Conservation (phyloP, 2,797 vertebrate genomes). For the Euphonia xanthogaster region DNA sequence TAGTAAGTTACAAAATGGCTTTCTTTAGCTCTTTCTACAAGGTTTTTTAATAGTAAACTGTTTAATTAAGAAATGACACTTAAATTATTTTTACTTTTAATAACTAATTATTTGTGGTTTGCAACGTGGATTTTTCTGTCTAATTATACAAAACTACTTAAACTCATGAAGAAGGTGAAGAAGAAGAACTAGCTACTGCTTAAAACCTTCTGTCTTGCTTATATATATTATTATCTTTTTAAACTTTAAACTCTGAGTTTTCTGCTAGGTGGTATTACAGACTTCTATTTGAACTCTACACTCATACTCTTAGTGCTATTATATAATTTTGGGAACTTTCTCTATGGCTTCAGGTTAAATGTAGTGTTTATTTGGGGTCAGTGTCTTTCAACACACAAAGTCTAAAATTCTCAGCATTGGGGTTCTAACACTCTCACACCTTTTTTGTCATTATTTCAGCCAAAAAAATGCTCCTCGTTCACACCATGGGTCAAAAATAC, state of each 20-base stretch:
- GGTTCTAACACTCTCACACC: neutral
- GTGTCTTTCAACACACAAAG: neutral
- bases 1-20: neutral
- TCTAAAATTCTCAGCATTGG: neutral
- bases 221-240: neutral
- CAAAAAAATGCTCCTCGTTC: accelerated
- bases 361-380: neutral
- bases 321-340: neutral
- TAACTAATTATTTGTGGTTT: neutral
- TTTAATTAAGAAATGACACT: neutral
- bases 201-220: neutral
- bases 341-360: neutral
- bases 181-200: neutral
- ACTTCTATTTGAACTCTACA: neutral
- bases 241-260: neutral
- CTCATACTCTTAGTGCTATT: neutral
- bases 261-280: neutral
- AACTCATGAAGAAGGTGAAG: neutral
- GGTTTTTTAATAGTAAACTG: neutral
- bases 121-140: neutral
- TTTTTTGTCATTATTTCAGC: accelerated
- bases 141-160: neutral
- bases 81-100: neutral
- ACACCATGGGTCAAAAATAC: accelerated
- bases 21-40: neutral